phyloP scores from a whole-genome alignment of 2,888 invertebrate genomes.

The Tinea pellionella region DNA sequence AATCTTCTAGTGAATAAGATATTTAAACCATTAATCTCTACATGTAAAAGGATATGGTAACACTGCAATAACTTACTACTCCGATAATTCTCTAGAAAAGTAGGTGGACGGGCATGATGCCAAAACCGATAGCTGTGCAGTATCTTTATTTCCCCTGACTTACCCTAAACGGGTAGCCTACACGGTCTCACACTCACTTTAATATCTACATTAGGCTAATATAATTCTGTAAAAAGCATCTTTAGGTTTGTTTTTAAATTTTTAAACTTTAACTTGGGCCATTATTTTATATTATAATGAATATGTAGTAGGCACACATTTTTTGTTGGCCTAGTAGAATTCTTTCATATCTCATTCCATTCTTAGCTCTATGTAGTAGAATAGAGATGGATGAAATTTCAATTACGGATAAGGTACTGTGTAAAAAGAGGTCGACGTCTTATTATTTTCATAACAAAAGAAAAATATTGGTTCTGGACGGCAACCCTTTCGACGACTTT shows the following conservation, averaged over 20 bases:
- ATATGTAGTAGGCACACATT: not conserved
- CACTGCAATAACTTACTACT: slow-evolving; percentile 8
- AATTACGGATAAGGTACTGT: too few relatives aligned
- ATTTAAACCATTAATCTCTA: not conserved
- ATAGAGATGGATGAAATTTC: too few relatives aligned
- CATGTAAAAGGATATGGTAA: not conserved
- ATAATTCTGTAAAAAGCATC: not conserved
- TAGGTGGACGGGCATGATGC: slow-evolving; percentile 35
- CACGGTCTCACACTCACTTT: slow-evolving; percentile 9
- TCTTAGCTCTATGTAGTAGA: too few relatives aligned
- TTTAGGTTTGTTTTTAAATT: not conserved
- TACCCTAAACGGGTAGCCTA: not conserved
- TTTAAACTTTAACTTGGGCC: not conserved
- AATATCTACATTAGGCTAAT: slow-evolving; percentile 3
- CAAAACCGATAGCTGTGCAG: slow-evolving; percentile 40
- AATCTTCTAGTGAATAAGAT: too few relatives aligned
- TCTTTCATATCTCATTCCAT: too few relatives aligned
- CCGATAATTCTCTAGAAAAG: slow-evolving; percentile 15
- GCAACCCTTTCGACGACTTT: not conserved
- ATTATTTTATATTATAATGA: not conserved
- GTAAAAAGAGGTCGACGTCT: not conserved
- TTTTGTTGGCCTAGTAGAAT: not conserved
- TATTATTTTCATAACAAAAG: not conserved
- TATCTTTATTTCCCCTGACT: slow-evolving; percentile 35
- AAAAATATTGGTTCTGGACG: not conserved